phyloP scores from a whole-genome alignment of 2,888 invertebrate genomes.

The Lasiommata megera region DNA sequence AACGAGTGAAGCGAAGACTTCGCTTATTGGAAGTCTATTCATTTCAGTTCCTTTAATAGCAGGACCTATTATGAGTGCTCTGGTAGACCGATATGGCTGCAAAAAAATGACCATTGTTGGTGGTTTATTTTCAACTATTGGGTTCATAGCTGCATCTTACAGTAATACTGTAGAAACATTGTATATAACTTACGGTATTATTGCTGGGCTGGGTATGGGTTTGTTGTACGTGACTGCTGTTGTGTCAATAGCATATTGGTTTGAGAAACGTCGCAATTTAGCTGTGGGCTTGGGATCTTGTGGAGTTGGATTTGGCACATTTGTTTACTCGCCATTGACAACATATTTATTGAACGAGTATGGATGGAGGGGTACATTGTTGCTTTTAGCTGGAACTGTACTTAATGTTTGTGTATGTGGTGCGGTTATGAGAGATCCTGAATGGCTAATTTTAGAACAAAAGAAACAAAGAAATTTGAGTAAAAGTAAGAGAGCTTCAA shows the following conservation, averaged over 20 bases:
- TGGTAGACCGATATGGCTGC: conserved; percentile 93
- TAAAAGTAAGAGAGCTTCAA: conserved; percentile 77
- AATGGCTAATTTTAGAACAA: conserved; percentile 88
- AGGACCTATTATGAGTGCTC: conserved; percentile 91
- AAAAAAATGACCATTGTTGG: conserved; percentile 88
- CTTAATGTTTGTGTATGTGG: conserved; percentile 94
- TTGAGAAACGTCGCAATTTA: conserved; percentile 91
- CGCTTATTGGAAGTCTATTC: conserved; percentile 94
- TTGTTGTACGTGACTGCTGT: conserved; percentile 94
- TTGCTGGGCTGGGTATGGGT: conserved; percentile 92
- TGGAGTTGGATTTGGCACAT: conserved; percentile 94
- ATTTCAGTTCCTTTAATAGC: conserved; percentile 93
- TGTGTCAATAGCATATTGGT: conserved; percentile 95
- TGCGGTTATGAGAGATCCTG: conserved; percentile 92
- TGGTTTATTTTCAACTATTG: conserved; percentile 86
- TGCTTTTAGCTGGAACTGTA: conserved; percentile 91
- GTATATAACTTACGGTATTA: conserved; percentile 91
- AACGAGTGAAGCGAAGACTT: conserved; percentile 90
- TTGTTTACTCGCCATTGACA: conserved; percentile 92
- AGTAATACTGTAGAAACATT: conserved; percentile 88
- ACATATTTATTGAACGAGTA: conserved; percentile 87
- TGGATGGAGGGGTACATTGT: conserved; percentile 90
- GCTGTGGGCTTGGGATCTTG: conserved; percentile 94
- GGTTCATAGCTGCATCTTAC: conserved; percentile 88
- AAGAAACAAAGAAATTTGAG: conserved; percentile 77